A percentile compares a stretch with the other conserved stretches of the same genome.
These are phyloP conservation scores for Drosophila rhopaloa DNA, from an alignment of 1,140 invertebrate species.

Conservation along the genomic window DNA sequence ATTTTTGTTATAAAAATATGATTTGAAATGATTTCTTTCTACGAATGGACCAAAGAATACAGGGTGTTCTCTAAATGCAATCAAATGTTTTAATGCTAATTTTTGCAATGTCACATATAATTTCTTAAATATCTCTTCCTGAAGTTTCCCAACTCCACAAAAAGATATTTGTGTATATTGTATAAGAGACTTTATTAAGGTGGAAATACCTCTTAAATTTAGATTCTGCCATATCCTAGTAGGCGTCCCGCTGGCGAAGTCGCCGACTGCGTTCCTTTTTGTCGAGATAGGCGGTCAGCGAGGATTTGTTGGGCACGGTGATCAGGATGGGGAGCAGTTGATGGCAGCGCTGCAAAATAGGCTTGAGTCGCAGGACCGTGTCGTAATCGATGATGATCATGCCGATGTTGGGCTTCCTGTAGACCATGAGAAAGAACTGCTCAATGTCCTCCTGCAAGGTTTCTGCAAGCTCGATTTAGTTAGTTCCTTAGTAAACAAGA, in stretches of 20 bases:
- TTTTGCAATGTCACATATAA: too few relatives aligned
- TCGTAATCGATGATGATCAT: slow-evolving; percentile 49
- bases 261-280: slow-evolving; percentile 45
- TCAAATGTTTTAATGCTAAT: too few relatives aligned
- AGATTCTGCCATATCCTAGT: background rate
- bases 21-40: too few relatives aligned
- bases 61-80: too few relatives aligned
- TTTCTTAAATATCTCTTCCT: too few relatives aligned
- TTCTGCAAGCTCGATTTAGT: slow-evolving; percentile 1
- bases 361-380: slow-evolving; percentile 22
- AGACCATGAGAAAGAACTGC: slow-evolving; percentile 31
- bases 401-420: slow-evolving; percentile 38
- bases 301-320: slow-evolving; percentile 41
- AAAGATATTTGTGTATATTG: too few relatives aligned
- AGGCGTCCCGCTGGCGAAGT: slow-evolving; percentile 39
- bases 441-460: slow-evolving; percentile 34
- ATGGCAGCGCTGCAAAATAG: slow-evolving; percentile 38
- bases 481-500: background rate
- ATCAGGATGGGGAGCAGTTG: slow-evolving; percentile 41
- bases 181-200: too few relatives aligned
- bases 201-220: too few relatives aligned
- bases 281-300: slow-evolving; percentile 45
- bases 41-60: too few relatives aligned
- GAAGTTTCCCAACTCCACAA: too few relatives aligned
- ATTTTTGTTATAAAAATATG: too few relatives aligned